Percentiles rank a stretch among this genome's conserved stretches.
Evolutionary conservation across 2,797 vertebrate genomes (phyloP).

Genomic region (Melanotaenia boesemani): DNA sequence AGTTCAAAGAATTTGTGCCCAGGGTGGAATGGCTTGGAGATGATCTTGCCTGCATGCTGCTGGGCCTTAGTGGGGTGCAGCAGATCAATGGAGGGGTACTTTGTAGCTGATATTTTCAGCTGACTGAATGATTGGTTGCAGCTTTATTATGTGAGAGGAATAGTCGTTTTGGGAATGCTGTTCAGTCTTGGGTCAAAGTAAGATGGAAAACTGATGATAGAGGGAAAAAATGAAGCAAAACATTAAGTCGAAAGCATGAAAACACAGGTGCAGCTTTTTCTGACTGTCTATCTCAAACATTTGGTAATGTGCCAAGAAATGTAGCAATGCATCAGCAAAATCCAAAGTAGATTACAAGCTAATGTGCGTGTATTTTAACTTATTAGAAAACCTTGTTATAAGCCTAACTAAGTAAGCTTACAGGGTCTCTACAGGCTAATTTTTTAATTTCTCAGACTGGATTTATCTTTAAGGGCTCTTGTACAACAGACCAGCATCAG

Average conservation of each 20-base stretch:
- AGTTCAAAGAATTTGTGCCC: conserved; percentile 8
- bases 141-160: conserved; percentile 6
- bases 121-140: conserved; percentile 4
- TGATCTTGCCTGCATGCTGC: conserved; percentile 1
- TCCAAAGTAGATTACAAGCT: not conserved
- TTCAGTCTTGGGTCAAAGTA: not conserved
- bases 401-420: not conserved
- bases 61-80: conserved; percentile 1
- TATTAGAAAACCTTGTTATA: not conserved
- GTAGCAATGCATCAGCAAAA: conserved; percentile 4
- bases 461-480: not conserved
- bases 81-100: conserved; percentile 16
- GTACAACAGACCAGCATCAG: not conserved
- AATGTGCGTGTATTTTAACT: too few species aligned
- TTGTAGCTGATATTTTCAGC: conserved; percentile 25
- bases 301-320: conserved; percentile 2
- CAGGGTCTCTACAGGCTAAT: conserved; percentile 6
- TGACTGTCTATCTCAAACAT: conserved; percentile 3
- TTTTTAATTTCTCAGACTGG: not conserved
- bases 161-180: not conserved
- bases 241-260: not conserved
- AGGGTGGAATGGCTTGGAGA: conserved; percentile 13
- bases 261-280: not conserved
- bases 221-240: not conserved
- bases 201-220: not conserved